Conservation (phyloP, 2,113 vertebrate genomes). For the Hippocampus comes region DNA sequence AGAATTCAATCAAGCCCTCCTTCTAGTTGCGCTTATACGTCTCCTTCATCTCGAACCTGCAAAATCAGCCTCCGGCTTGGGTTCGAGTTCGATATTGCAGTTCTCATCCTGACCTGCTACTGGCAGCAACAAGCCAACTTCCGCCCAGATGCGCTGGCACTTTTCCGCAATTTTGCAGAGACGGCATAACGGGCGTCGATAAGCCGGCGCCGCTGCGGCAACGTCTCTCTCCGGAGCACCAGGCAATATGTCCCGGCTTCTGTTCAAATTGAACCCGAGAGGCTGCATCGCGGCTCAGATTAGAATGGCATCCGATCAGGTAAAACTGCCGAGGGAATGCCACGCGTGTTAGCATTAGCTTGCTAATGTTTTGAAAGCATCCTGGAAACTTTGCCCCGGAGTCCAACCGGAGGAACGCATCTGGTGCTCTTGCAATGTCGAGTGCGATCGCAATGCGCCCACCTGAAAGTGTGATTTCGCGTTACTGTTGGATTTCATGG, state of each 20-base stretch:
- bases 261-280: constrained; percentile 48
- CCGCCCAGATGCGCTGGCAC: background rate
- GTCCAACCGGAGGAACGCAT: background rate
- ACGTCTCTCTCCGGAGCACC: background rate
- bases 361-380: background rate
- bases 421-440: background rate
- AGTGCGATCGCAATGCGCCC: background rate
- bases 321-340: constrained; percentile 29
- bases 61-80: no score
- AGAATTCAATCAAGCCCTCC: no score
- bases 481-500: background rate
- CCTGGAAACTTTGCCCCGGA: background rate
- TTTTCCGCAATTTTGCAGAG: constrained; percentile 34
- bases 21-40: no score
- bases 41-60: no score
- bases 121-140: constrained; percentile 9
- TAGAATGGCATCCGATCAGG: constrained; percentile 72
- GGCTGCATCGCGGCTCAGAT: constrained; percentile 55
- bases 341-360: constrained; percentile 35
- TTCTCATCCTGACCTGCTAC: constrained; percentile 8
- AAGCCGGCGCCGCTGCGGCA: background rate
- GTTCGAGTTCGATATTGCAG: background rate
- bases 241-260: constrained; percentile 36
- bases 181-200: background rate
- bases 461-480: background rate